Conservation (phyloP, 2,888 invertebrate species). For the Blera fallax region DNA sequence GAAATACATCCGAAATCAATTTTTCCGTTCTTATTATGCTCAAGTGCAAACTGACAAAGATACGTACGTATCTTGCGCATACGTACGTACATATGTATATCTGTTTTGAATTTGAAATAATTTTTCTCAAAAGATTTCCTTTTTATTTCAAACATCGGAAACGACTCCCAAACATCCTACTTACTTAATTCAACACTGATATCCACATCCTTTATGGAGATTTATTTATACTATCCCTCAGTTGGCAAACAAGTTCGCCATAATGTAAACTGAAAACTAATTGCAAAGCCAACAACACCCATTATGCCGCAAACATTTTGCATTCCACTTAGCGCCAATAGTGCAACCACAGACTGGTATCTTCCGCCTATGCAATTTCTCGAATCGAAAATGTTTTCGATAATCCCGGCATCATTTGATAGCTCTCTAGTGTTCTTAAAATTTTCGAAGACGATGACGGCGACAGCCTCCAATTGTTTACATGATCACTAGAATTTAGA, state of each 20-base stretch:
- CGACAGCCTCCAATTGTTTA: slow-evolving; percentile 64
- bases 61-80: too few relatives aligned
- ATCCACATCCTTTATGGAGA: slow-evolving; percentile 17
- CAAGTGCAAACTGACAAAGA: too few relatives aligned
- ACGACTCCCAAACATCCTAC: slow-evolving; percentile 32
- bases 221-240: slow-evolving; percentile 29
- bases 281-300: slow-evolving; percentile 33
- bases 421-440: slow-evolving; percentile 68
- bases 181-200: neutral
- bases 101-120: neutral
- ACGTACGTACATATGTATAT: too few relatives aligned
- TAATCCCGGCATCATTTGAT: slow-evolving; percentile 38
- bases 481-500: slow-evolving; percentile 52
- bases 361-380: neutral
- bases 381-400: slow-evolving; percentile 10
- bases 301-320: slow-evolving; percentile 31
- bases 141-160: slow-evolving; percentile 1
- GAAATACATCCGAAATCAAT: too few relatives aligned
- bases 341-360: neutral
- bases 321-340: slow-evolving; percentile 67
- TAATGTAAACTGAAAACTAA: slow-evolving; percentile 55
- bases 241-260: slow-evolving; percentile 35
- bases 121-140: neutral
- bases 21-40: too few relatives aligned
- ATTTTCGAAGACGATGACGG: slow-evolving; percentile 50